phyloP scores from a whole-genome alignment of 1,140 invertebrate genomes.

The Caenorhabditis briggsae region DNA sequence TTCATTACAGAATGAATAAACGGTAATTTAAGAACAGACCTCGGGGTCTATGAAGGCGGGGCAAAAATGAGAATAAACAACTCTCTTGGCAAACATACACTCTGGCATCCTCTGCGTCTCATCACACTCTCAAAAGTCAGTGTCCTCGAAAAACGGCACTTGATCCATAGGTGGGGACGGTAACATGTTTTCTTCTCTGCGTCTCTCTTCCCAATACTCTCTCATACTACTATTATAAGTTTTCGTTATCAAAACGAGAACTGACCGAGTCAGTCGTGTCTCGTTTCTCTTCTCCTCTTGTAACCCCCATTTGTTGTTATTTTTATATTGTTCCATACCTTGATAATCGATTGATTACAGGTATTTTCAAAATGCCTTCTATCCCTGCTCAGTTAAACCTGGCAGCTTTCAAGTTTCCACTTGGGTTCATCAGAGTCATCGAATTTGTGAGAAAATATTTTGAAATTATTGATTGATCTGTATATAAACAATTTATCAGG shows the following conservation, averaged over 20 bases:
- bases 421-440: slow-evolving; percentile 59
- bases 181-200: slow-evolving; percentile 27
- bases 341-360: slow-evolving; percentile 38
- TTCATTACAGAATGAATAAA: slow-evolving; percentile 44
- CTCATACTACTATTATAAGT: background rate
- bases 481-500: background rate
- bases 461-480: background rate
- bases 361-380: slow-evolving; percentile 34
- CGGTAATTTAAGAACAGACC: slow-evolving; percentile 19
- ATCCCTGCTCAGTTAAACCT: background rate
- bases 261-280: background rate
- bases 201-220: background rate
- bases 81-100: slow-evolving; percentile 19
- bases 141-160: slow-evolving; percentile 49
- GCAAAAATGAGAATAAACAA: slow-evolving; percentile 6
- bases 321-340: background rate
- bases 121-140: slow-evolving; percentile 1
- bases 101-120: slow-evolving; percentile 30
- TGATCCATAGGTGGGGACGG: slow-evolving; percentile 23
- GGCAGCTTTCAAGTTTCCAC: slow-evolving; percentile 59
- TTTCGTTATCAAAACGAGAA: slow-evolving; percentile 46
- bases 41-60: background rate
- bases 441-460: slow-evolving; percentile 47
- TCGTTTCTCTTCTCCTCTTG: background rate
- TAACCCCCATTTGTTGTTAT: background rate